Conservation (phyloP, 2,888 invertebrate species). For the Sycophila texana region DNA sequence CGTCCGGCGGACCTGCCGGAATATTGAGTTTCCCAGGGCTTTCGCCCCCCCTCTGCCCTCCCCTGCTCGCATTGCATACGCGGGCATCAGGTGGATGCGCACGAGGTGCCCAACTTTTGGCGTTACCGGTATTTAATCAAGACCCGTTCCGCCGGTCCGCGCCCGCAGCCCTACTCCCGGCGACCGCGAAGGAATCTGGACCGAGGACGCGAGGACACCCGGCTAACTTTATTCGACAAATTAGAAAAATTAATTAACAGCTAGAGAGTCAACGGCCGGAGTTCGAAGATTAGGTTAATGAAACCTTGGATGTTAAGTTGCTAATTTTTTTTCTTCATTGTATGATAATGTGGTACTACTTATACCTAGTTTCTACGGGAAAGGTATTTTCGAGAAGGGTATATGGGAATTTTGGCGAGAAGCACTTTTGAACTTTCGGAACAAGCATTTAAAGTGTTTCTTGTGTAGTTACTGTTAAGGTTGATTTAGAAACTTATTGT, state of each 20-base stretch:
- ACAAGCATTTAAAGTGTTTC: no score
- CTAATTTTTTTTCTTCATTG: not conserved
- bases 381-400: no score
- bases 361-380: no score
- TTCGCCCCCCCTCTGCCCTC: not conserved
- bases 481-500: no score
- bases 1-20: slow-evolving; percentile 40
- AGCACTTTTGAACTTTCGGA: no score
- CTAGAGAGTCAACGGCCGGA: no score
- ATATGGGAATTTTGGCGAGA: no score
- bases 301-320: not conserved
- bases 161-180: not conserved
- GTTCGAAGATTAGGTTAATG: not conserved
- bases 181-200: slow-evolving; percentile 27
- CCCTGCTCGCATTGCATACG: slow-evolving; percentile 16
- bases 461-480: no score
- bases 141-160: slow-evolving; percentile 1
- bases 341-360: no score
- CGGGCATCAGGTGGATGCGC: slow-evolving; percentile 35
- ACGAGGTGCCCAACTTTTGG: slow-evolving; percentile 38
- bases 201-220: not conserved
- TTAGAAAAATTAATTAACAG: slow-evolving; percentile 27
- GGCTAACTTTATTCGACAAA: slow-evolving; percentile 19
- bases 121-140: slow-evolving; percentile 50
- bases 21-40: slow-evolving; percentile 52